phyloP scores from a whole-genome alignment of 2,113 vertebrate genomes.

The Amphilophus citrinellus region DNA sequence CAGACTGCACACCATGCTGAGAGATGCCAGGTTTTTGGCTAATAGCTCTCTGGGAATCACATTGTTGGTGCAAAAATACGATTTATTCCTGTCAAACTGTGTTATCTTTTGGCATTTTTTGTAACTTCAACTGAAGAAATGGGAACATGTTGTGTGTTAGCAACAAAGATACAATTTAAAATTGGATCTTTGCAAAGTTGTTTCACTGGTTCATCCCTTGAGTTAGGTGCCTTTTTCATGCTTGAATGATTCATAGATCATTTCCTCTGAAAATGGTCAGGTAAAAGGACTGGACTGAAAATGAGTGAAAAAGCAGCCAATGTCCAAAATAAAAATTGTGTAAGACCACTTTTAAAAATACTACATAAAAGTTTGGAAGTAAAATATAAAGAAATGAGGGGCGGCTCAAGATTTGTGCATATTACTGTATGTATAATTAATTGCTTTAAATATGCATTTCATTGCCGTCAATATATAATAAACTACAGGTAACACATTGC shows the following conservation, averaged over 20 bases:
- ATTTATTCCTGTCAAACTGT: background rate
- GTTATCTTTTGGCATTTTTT: background rate
- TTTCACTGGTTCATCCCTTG: background rate
- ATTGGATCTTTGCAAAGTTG: no score
- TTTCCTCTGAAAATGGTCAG: background rate
- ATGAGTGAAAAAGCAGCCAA: background rate
- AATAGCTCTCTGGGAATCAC: background rate
- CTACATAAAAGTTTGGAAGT: background rate
- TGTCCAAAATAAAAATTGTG: background rate
- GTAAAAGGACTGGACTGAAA: background rate
- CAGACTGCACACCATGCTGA: background rate
- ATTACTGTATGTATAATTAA: background rate
- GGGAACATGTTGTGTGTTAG: no score
- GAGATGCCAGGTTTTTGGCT: background rate
- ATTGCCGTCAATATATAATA: background rate
- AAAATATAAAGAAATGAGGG: background rate
- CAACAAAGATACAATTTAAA: no score
- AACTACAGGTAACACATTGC: background rate
- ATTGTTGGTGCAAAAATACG: background rate
- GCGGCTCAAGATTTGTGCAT: background rate
- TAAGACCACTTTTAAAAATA: rapidly evolving
- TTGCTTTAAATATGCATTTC: background rate
- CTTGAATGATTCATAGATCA: rapidly evolving
- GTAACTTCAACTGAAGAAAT: background rate
- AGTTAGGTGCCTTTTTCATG: background rate